Evolutionary conservation across 2,797 vertebrate species (phyloP).

Genomic region (Myotis daubentonii): DNA sequence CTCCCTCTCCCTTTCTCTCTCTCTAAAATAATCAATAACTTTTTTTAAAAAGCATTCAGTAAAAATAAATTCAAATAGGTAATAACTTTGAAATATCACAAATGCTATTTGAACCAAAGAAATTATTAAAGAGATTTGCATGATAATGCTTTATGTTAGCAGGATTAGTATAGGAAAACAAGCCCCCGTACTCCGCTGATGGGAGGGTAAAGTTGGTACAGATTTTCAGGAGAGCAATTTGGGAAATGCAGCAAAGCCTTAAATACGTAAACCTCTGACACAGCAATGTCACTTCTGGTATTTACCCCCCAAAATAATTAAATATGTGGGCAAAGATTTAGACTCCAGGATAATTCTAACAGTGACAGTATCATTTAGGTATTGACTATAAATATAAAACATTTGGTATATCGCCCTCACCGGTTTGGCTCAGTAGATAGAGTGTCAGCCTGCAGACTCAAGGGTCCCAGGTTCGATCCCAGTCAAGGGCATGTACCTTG

Average conservation of each 20-base stretch:
- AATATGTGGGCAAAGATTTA: not conserved
- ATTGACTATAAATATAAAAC: not conserved
- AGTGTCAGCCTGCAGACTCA: no score
- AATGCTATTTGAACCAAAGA: not conserved
- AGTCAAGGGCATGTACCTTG: no score
- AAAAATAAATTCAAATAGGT: constrained; percentile 39
- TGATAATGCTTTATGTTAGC: not conserved
- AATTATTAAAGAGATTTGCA: not conserved
- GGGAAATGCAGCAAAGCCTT: not conserved
- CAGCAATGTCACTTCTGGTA: not conserved
- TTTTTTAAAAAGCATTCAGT: not conserved
- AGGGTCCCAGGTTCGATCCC: no score
- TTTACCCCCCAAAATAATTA: constrained; percentile 30
- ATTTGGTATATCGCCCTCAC: not conserved
- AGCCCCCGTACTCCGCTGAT: not conserved
- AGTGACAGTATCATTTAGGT: not conserved
- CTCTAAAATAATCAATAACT: no score
- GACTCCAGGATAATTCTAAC: not conserved
- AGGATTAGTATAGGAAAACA: constrained; percentile 16
- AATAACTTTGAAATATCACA: not conserved
- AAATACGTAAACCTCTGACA: not conserved
- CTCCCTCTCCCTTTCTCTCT: no score
- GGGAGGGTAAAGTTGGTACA: not conserved
- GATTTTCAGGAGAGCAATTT: not conserved
- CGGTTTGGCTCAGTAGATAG: no score